Evolutionary conservation across 2,113 vertebrate genomes (phyloP), one percentile per base, ranked within the genome.

Genomic region (Tapirus terrestris): DNA sequence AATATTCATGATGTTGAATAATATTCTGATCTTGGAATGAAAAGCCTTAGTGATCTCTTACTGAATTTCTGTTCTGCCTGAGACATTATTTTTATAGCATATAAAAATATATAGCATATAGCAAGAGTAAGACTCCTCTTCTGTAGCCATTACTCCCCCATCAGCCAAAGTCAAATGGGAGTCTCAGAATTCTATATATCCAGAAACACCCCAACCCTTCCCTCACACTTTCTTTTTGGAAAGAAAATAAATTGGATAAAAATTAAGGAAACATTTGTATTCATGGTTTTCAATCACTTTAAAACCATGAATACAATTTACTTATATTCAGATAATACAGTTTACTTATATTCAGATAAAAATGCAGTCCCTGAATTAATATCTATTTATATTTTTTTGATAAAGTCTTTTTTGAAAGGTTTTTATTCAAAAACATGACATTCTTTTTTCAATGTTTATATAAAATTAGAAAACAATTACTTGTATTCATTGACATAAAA

Each of bases 371-470:
- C 18, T 91, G 56, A 31, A 60, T 91, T 76, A 94, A 36, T 89
- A 48, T 13, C 20, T 77, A 56, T 89, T 94, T 75, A n/a, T 93
- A 29, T 18, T 63, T 97, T 97, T 91, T 43, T 25, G 5, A 91
- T 77, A n/a, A 76, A 39, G 9, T 53, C 25, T 93, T 67, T 88
- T 80, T 51, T 58, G 31, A 48, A 87, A 93, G 21, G 36, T 43
- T 73, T 96, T 91, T 53, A 82, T 97, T 91, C 5, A 89, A 91
- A 11, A 80, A 83, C 14, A 45, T 56, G 33, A 7, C 8, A 67
- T 89, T 82, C 1, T 87, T 93, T 96, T 75, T 67, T 9, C 56
- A 80, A 79, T 7, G 12, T 51, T 90, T 39, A 33, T 48, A 36
- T 88, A 72, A 73, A 84, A 76, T 39, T 89, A 85, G 17, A 88